Base-by-base conservation (phyloP, 2,888 invertebrate species). In the Mythimna pallens region DNA sequence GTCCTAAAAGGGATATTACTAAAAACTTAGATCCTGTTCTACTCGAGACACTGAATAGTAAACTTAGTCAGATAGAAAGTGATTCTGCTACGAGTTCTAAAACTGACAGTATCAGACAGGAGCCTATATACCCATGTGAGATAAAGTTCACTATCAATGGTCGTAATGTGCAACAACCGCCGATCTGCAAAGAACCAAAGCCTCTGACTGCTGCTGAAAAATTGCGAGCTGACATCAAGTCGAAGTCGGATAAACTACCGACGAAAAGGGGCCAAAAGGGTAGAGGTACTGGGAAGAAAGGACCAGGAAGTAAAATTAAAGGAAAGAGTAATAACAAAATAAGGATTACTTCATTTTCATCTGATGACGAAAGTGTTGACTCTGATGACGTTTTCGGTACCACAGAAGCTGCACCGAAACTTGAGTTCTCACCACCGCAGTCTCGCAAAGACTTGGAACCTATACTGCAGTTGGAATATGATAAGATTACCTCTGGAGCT, bases 351-450 rank as follows among this genome's bases (percentile, higher is more conserved):
- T 98, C 98, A 0, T 98, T 98, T 86, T 98, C 98, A 67, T 98
- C 98, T 0, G 98, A 98, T 83, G 98, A 98, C 86, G 98, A 98
- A 93, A 98, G 98, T 80, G 95, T 98, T 20, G 98, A 98, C 93
- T 98, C 98, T 0, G 98, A 98, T 91, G 98, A 98, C 91, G 98
- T 98, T 1, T 98, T 98, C 89, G 98, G 98, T 43, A 97, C 97
- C 40, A 97, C 98, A 0, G 98, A 98, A 93, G 97, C 98, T 22
- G 97, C 97, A 73, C 98, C 98, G 12, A 97, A 97, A 86, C 94
- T 98, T 54, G 98, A 98, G 89, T 98, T 98, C 91, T 98, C 98
- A 20, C 98, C 98, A 3, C 98, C 98, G 5, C 98, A 98, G 88
- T 98, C 98, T 55, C 96, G 98, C 10, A 98, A 98, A 91, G 98